A percentile compares a stretch with the other conserved stretches of the same genome.
Conservation (phyloP, 1,140 invertebrate species). For the Drosophila pseudoobscura region DNA sequence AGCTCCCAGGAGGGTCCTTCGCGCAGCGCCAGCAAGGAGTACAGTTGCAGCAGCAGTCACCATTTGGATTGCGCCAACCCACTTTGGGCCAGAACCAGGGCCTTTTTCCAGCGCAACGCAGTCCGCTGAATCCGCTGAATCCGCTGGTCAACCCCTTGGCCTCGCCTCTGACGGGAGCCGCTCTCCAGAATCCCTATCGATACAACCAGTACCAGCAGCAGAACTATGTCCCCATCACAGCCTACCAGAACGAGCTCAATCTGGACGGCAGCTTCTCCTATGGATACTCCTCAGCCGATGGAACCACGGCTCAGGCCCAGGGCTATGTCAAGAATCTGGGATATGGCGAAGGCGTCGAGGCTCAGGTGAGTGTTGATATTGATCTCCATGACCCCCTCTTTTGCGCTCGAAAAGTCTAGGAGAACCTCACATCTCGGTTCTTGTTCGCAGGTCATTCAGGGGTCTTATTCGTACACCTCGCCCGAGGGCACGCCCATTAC, state of each 20-base stretch:
- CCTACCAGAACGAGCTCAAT: constrained; percentile 86
- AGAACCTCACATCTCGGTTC: background rate
- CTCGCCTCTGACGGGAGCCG: constrained; percentile 30
- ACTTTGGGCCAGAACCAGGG: constrained; percentile 53
- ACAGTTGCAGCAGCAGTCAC: constrained; percentile 53
- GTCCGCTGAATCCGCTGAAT: constrained; percentile 62
- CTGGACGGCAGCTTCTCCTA: constrained; percentile 85
- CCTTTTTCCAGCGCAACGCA: constrained; percentile 56
- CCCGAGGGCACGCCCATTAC: constrained; percentile 85
- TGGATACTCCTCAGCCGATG: constrained; percentile 86
- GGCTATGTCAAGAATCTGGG: constrained; percentile 86
- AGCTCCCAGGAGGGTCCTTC: constrained; percentile 61
- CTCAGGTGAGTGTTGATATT: constrained; percentile 60
- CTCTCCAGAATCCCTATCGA: constrained; percentile 51
- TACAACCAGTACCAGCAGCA: constrained; percentile 66
- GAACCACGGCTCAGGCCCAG: constrained; percentile 86
- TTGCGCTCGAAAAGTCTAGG: background rate
- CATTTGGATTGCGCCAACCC: constrained; percentile 62
- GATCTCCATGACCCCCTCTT: background rate
- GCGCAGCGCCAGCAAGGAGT: constrained; percentile 46
- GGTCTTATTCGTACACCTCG: constrained; percentile 86
- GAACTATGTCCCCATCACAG: constrained; percentile 84
- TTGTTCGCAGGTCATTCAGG: constrained; percentile 68
- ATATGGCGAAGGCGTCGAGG: constrained; percentile 84
- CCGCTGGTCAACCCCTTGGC: constrained; percentile 40